These are phyloP conservation scores for Crocodylus rhombifer DNA, from an alignment of 2,797 vertebrate species.

Conservation along the genomic window DNA sequence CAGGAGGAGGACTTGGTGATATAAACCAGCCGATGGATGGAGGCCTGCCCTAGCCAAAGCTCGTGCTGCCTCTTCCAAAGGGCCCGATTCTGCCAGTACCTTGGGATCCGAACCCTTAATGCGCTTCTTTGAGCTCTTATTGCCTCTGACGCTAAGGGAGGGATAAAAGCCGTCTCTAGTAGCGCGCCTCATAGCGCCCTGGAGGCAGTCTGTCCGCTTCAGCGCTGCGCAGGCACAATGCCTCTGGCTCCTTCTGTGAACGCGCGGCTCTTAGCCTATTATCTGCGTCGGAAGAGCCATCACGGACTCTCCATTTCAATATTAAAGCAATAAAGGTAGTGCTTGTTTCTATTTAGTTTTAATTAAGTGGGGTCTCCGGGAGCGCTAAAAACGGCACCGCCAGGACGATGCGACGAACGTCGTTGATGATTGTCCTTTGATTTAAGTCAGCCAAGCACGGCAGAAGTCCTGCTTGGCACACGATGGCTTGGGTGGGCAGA, in stretches of 20 bases:
- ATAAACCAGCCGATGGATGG: not conserved
- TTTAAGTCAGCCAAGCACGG: not conserved
- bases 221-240: not conserved
- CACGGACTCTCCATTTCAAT: accelerated
- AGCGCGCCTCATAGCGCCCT: not conserved
- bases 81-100: not conserved
- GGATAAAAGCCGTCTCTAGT: not conserved
- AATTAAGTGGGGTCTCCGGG: not conserved
- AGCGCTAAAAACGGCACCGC: not conserved
- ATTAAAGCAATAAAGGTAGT: not conserved
- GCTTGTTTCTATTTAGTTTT: not conserved
- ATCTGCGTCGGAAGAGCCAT: accelerated
- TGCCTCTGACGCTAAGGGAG: not conserved
- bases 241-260: not conserved
- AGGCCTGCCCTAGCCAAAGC: not conserved
- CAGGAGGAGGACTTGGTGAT: not conserved
- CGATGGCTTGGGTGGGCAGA: not conserved
- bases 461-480: not conserved
- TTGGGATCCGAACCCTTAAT: not conserved
- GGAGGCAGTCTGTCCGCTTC: not conserved
- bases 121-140: not conserved
- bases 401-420: slow-evolving; percentile 24
- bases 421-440: not conserved
- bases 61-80: not conserved
- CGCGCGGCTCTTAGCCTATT: too few relatives aligned